These are phyloP conservation scores for Anniella stebbinsi DNA, from an alignment of 2,797 vertebrate genomes.

Conservation along the genomic window DNA sequence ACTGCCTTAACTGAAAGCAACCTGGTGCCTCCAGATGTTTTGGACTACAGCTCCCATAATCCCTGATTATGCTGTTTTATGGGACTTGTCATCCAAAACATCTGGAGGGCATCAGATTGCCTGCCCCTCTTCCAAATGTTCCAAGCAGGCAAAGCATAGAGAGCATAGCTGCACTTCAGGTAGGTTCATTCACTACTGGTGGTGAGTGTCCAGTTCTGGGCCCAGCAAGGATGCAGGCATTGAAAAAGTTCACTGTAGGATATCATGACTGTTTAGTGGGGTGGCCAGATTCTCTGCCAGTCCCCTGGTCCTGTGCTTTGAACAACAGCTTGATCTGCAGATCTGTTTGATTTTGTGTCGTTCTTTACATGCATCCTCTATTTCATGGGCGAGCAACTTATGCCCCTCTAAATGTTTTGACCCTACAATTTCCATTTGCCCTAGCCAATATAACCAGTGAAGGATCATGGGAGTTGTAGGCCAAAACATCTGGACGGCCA, in stretches of 20 bases:
- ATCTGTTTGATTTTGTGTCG: not conserved
- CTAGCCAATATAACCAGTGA: too few relatives aligned
- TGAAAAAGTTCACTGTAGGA: not conserved
- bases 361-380: not conserved
- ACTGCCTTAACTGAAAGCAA: slow-evolving; percentile 56
- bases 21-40: too few relatives aligned
- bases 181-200: not conserved
- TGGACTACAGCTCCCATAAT: too few relatives aligned
- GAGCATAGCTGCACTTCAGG: not conserved
- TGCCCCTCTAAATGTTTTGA: too few relatives aligned
- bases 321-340: not conserved
- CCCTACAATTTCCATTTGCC: too few relatives aligned
- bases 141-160: not conserved
- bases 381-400: too few relatives aligned
- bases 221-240: not conserved
- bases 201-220: not conserved
- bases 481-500: too few relatives aligned
- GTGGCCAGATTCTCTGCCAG: not conserved
- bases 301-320: not conserved
- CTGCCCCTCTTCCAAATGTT: not conserved
- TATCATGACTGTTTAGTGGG: not conserved
- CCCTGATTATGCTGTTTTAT: too few relatives aligned
- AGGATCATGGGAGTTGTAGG: too few relatives aligned
- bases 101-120: too few relatives aligned
- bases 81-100: too few relatives aligned